phyloP scores from a whole-genome alignment of 1,140 invertebrate genomes.

The Diabrotica virgifera region DNA sequence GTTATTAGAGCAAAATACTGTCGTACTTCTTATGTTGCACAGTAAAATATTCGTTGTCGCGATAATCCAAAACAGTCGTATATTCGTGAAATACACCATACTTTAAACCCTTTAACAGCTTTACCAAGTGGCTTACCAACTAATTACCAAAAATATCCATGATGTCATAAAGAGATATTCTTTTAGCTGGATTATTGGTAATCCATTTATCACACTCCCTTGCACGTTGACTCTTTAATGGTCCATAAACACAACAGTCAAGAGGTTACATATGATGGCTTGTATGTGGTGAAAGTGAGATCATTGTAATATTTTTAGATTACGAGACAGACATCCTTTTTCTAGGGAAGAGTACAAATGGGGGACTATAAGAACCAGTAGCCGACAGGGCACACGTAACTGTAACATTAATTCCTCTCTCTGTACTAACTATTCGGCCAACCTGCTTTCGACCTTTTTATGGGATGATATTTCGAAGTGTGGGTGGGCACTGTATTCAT shows the following conservation, averaged over 20 bases:
- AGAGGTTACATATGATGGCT: conserved; percentile 14
- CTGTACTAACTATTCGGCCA: conserved; percentile 44
- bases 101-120: conserved; percentile 22
- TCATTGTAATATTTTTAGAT: conserved; percentile 15
- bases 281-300: conserved; percentile 20
- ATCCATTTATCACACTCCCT: conserved; percentile 19
- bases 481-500: conserved; percentile 45
- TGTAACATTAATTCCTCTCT: too few relatives aligned
- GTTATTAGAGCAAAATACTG: too few relatives aligned
- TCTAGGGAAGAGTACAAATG: conserved; percentile 15
- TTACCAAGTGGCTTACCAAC: conserved; percentile 17
- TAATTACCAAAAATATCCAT: conserved; percentile 21
- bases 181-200: conserved; percentile 17
- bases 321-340: conserved; percentile 7
- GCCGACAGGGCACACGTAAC: too few relatives aligned
- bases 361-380: conserved; percentile 12
- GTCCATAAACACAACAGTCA: conserved; percentile 17
- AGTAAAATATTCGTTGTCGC: too few relatives aligned
- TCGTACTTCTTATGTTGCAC: too few relatives aligned
- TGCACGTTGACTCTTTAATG: conserved; percentile 1
- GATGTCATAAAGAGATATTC: conserved; percentile 17
- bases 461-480: conserved; percentile 46
- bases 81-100: too few relatives aligned
- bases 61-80: too few relatives aligned
- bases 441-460: conserved; percentile 46